Evolutionary conservation across 2,113 vertebrate genomes (phyloP), one percentile per base, ranked within the genome.

Genomic region (Colinus virginianus): DNA sequence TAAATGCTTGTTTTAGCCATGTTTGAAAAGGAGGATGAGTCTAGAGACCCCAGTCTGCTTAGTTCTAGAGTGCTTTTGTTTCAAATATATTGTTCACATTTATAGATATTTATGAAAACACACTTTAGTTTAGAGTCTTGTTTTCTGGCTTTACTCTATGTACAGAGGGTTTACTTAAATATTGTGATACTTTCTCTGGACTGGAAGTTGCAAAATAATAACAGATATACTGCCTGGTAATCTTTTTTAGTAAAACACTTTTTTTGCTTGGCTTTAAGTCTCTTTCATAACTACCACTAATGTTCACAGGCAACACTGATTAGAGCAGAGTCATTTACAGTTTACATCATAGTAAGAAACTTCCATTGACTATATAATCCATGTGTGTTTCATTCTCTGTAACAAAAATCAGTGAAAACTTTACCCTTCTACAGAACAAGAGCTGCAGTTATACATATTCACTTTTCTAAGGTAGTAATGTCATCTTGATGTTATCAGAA

Each of bases 11-110:
- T 93, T 95, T 95, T 51, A 92, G 51, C 55, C 13, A 34, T 72
- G 53, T 94, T 82, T 87, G 71, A 88, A 84, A 82, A 84, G 48
- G 68, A 66, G 81, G 53, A 40, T 75, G 78, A 76, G 26, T 85
- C 69, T 91, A 15, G 53, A 76, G 40, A 51, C 49, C 95, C 36
- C 78, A 53, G 88, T 67, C 81, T 64, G 58, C 76, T 70, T 79
- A 83, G 11, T 72, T 93, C 34, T 40, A 62, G 23, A 43, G 83
- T 84, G 21, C 26, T 94, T 25, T 40, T 20, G 7, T 82, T 22
- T 81, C 72, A 67, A 6, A 7, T 67, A 0, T 43, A 26, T 75
- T 4, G 21, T 78, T 55, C 10, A 32, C 61, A 68, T 36, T 53
- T 78, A 21, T 5, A 69, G 40, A 17, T 49, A 46, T 56, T 84